Evolutionary conservation across 1,140 invertebrate species (phyloP).

Genomic region (Monochamus saltuarius): DNA sequence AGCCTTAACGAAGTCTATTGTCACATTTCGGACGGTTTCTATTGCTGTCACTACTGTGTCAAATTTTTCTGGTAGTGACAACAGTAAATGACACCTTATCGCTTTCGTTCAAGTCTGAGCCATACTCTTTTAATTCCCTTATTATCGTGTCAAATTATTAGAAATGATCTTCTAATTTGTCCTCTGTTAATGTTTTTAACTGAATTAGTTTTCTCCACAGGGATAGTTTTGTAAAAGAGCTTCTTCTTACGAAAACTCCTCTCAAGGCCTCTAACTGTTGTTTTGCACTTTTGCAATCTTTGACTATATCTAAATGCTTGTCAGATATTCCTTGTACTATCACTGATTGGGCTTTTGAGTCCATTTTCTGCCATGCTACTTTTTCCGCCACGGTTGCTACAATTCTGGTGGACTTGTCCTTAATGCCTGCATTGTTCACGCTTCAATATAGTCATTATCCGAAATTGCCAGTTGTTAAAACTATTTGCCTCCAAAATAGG

Average conservation of each 20-base stretch:
- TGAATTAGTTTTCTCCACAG: background rate
- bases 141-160: conserved; percentile 21
- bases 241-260: conserved; percentile 4
- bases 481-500: conserved; percentile 6
- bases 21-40: too few species aligned
- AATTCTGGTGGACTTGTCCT: too few species aligned
- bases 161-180: conserved; percentile 14
- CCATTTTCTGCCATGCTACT: background rate
- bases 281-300: conserved; percentile 24
- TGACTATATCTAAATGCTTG: conserved; percentile 30
- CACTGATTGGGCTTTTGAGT: conserved; percentile 21
- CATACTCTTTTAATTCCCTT: conserved; percentile 25
- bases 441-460: background rate
- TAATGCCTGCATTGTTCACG: background rate
- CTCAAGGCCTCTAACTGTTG: conserved; percentile 8
- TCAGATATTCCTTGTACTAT: conserved; percentile 27
- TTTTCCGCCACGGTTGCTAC: too few species aligned
- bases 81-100: conserved; percentile 10
- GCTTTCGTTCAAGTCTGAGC: conserved; percentile 27
- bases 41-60: too few species aligned
- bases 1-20: too few species aligned
- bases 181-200: background rate
- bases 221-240: conserved; percentile 7
- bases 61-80: too few species aligned
- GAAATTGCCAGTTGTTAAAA: conserved; percentile 4